Base-by-base conservation (phyloP, 2,113 vertebrate species). In the Phodopus roborovskii region DNA sequence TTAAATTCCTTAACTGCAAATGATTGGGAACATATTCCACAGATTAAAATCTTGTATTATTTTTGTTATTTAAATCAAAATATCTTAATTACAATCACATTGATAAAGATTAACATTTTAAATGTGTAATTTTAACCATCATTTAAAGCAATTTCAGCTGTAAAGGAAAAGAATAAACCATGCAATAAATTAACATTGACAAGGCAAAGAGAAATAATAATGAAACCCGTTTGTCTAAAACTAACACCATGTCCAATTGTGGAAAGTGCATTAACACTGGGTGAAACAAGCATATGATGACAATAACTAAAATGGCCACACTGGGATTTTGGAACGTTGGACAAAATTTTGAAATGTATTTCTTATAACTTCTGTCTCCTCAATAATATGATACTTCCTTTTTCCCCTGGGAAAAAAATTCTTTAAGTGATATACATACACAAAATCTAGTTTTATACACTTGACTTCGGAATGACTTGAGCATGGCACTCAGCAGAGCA, bases 161-260 rank as follows among this genome's bases (percentile, higher is more conserved):
- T 98, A 98, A 98, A 98, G 98, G 96, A 98, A 98, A 98, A 96
- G 98, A 98, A 98, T 98, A 99, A 98, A 99, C 98, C 99, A 99
- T 99, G 99, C 99, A 99, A 99, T 99, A 99, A 99, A 99, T 99
- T 99, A 99, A 99, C 98, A 99, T 99, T 98, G 98, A 98, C 96
- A 98, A 98, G 98, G 98, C 95, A 91, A 98, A 98, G 97, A 98
- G 96, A 96, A 98, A 98, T 97, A 98, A 98, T 98, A 98, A 98
- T 96, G 98, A 98, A 98, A 98, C 98, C 98, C 97, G 98, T 98
- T 98, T 98, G 98, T 96, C 98, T 99, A 98, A 96, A 58, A 96
- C 98, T 98, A 98, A 99, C 98, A 98, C 98, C 98, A 95, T 97
- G 97, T 98, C 98, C 98, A 98, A 98, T 97, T 97, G 98, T 98